Evolutionary conservation across 1,140 invertebrate genomes (phyloP).

Genomic region (Idris sp.): DNA sequence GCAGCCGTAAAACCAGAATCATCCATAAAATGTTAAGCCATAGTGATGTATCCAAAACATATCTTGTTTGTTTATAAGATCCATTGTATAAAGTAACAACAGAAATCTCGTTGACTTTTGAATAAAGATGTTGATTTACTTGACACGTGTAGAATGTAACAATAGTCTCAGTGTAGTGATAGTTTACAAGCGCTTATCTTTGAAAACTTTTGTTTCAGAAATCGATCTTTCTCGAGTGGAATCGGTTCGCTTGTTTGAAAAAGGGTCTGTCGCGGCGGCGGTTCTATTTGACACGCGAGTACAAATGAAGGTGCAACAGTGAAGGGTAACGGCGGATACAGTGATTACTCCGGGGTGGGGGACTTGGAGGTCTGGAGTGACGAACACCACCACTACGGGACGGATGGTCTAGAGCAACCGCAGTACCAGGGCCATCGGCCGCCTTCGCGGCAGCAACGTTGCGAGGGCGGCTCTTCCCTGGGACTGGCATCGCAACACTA

Average conservation of each 20-base stretch:
- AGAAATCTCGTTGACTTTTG: too few relatives aligned
- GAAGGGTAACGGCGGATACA: conserved; percentile 77
- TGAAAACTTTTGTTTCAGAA: conserved; percentile 37
- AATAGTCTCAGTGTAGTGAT: too few relatives aligned
- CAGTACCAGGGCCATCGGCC: conserved; percentile 65
- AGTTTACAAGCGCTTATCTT: too few relatives aligned
- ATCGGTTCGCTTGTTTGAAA: too few relatives aligned
- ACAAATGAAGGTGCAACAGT: conserved; percentile 72
- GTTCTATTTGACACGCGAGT: conserved; percentile 43
- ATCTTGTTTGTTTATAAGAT: too few relatives aligned
- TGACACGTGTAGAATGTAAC: too few relatives aligned
- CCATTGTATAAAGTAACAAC: too few relatives aligned
- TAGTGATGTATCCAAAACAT: too few relatives aligned
- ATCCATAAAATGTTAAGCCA: too few relatives aligned
- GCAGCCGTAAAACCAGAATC: too few relatives aligned
- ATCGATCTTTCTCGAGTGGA: conserved; percentile 23
- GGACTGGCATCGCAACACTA: conserved; percentile 72
- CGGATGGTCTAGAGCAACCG: conserved; percentile 74
- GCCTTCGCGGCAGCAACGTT: conserved; percentile 74
- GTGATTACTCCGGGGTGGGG: conserved; percentile 76
- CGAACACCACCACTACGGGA: conserved; percentile 69
- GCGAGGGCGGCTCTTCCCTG: conserved; percentile 75
- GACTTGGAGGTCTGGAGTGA: conserved; percentile 78
- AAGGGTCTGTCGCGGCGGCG: conserved; percentile 19
- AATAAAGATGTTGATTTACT: too few relatives aligned